Base-by-base conservation (phyloP, 2,113 vertebrate genomes). In the Channa argus region DNA sequence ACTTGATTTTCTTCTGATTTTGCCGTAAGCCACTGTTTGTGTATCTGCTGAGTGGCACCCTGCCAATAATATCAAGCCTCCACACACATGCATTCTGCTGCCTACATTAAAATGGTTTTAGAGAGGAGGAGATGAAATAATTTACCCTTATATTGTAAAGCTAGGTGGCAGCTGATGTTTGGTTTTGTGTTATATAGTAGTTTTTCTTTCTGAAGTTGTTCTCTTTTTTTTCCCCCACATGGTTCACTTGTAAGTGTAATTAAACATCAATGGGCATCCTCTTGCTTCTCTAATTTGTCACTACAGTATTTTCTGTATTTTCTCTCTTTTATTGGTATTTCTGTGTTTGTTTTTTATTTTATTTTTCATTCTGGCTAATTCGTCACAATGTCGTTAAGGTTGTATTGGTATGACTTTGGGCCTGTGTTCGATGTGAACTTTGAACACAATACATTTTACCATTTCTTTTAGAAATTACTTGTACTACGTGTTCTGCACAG, bases 1-100 rank as follows among this genome's bases (percentile, higher is more conserved):
- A 81, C 53, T 69, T 62, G 61, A 79, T 68, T 78, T 79, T 47
- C 41, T 44, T 74, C 65, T 67, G 37, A 77, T 84, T 84, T 79
- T 0, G 38, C 71, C 59, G 24, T 56, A 52, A 69, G 51, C 67
- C 39, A 33, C 38, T 1, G 24, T 66, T 49, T 61, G n/a, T 65
- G 37, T 59, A 34, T 58, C 62, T 68, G 47, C 62, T 58, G n/a
- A 74, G 50, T 53, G 58, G 44, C 71, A 69, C 43, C 53, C 49
- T 68, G 65, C 67, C 68, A 85, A 77, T 82, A 67, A 73, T 61
- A 62, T 68, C 67, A 78, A 62, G n/a, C 64, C 51, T 77, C 24
- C 34, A 53, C 4, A 10, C n/a, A 8, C 43, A 71, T 65, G 77
- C 12, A 69, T 75, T 67, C 63, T 59, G 44, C 67, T 38, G 46